Conservation (phyloP, 2,888 invertebrate species). For the Punctoribates punctum region DNA sequence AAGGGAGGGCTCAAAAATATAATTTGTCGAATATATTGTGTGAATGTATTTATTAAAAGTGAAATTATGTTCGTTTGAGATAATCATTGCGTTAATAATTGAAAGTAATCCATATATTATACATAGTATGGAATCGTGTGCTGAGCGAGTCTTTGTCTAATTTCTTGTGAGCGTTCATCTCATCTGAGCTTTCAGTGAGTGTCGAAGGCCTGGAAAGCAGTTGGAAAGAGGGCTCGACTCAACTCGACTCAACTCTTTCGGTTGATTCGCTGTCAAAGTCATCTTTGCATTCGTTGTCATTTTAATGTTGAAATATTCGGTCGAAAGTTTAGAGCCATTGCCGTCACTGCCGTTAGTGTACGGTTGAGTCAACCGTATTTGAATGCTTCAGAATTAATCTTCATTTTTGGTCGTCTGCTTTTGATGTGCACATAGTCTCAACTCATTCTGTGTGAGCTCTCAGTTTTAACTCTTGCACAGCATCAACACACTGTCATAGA, state of each 20-base stretch:
- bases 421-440: conserved; percentile 1
- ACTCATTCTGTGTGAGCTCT: no score
- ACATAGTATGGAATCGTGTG: neutral
- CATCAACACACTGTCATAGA: neutral
- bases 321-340: neutral
- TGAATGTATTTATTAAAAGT: no score
- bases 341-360: conserved; percentile 11
- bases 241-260: neutral
- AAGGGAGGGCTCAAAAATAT: no score
- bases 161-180: neutral
- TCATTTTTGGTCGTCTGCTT: conserved; percentile 23
- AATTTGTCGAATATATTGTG: no score
- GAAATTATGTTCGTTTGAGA: no score
- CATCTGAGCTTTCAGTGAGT: neutral
- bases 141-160: conserved; percentile 17
- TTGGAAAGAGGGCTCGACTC: neutral
- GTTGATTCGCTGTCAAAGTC: conserved; percentile 21
- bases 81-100: conserved; percentile 22
- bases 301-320: neutral
- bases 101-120: neutral
- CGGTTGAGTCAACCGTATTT: neutral
- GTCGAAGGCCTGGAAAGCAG: no score
- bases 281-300: conserved; percentile 24
- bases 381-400: conserved; percentile 23
- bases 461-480: no score